These are phyloP conservation scores for Lamellibrachia columna DNA, from an alignment of 2,888 invertebrate genomes.

Conservation along the genomic window DNA sequence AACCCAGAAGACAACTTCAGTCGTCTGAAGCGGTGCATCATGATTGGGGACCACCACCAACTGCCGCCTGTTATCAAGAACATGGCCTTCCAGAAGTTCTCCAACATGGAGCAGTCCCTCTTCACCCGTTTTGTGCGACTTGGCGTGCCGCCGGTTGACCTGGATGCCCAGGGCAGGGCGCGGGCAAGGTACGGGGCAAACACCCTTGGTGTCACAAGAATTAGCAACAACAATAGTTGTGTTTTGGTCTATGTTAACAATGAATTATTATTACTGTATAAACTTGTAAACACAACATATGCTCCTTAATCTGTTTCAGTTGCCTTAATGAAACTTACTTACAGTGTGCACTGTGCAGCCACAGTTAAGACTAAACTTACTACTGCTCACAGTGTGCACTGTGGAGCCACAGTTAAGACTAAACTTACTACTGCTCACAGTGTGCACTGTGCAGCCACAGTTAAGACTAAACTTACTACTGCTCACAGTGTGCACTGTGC, in stretches of 20 bases:
- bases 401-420: too few relatives aligned
- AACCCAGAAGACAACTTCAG: conserved; percentile 97
- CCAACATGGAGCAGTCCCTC: conserved; percentile 99
- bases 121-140: conserved; percentile 95
- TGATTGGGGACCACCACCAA: conserved; percentile 99
- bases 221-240: neutral
- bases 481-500: too few relatives aligned
- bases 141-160: conserved; percentile 95
- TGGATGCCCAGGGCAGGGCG: conserved; percentile 94
- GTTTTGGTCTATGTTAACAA: too few relatives aligned
- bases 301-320: neutral
- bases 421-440: too few relatives aligned
- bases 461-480: too few relatives aligned
- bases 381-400: too few relatives aligned
- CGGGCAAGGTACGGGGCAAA: conserved; percentile 52
- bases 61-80: conserved; percentile 99
- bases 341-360: neutral
- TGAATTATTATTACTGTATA: neutral
- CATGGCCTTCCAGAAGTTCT: conserved; percentile 99
- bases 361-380: too few relatives aligned
- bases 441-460: too few relatives aligned
- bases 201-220: neutral
- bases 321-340: neutral
- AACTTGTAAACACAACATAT: neutral
- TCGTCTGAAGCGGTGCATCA: conserved; percentile 97